Percentiles rank a stretch among this genome's conserved stretches.
phyloP scores from a whole-genome alignment of 2,888 invertebrate genomes.

The Unio pictorum region DNA sequence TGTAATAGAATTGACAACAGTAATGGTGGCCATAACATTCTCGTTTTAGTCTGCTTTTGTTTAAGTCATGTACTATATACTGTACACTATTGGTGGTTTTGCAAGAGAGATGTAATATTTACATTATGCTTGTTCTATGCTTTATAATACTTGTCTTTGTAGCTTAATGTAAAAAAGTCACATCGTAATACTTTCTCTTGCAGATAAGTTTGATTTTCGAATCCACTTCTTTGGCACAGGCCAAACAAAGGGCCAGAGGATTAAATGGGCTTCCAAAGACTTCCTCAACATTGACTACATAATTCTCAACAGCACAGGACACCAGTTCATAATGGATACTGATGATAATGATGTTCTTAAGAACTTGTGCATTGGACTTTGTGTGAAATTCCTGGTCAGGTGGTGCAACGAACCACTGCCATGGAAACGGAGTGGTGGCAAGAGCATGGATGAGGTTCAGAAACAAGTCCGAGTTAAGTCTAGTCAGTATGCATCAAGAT shows the following conservation, averaged over 20 bases:
- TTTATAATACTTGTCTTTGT: too few species aligned
- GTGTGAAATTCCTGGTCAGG: constrained; percentile 41
- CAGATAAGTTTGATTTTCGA: constrained; percentile 54
- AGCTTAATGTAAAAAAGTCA: too few species aligned
- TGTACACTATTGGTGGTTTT: too few species aligned
- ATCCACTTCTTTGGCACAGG: constrained; percentile 44
- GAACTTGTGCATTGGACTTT: constrained; percentile 43
- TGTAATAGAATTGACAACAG: too few species aligned
- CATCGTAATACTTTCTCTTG: constrained; percentile 11
- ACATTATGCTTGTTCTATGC: too few species aligned
- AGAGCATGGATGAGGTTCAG: constrained; percentile 27
- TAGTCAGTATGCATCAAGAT: constrained; percentile 4
- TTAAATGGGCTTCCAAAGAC: constrained; percentile 47
- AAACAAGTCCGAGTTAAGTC: constrained; percentile 24
- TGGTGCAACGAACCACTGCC: constrained; percentile 45
- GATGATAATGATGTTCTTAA: constrained; percentile 35
- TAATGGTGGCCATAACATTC: too few species aligned
- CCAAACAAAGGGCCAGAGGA: constrained; percentile 45
- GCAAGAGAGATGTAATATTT: too few species aligned
- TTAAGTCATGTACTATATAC: too few species aligned
- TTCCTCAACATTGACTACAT: constrained; percentile 46
- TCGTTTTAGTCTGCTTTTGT: too few species aligned
- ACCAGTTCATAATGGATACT: constrained; percentile 37
- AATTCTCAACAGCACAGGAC: constrained; percentile 47
- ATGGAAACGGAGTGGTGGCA: constrained; percentile 31